These are phyloP conservation scores for Dicroscelio sp. DNA, from an alignment of 2,888 invertebrate genomes.

Conservation along the genomic window DNA sequence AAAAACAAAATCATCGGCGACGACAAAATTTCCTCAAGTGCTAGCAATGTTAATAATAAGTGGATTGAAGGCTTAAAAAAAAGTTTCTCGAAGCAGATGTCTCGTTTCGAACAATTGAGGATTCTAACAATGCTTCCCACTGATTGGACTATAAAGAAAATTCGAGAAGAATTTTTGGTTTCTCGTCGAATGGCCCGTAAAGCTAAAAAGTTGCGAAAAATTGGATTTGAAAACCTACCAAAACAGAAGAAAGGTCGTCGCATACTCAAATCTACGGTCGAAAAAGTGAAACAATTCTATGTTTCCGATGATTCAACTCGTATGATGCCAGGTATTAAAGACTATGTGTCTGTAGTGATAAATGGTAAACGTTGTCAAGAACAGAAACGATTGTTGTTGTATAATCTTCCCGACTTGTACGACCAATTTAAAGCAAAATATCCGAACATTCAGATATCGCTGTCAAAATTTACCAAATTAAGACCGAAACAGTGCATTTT, in stretches of 20 bases:
- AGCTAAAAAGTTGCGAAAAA: constrained; percentile 13
- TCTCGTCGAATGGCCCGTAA: constrained; percentile 41
- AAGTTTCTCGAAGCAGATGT: neutral
- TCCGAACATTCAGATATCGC: neutral
- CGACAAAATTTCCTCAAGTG: too few relatives aligned
- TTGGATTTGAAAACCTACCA: constrained; percentile 15
- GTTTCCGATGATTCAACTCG: constrained; percentile 51
- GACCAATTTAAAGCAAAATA: neutral
- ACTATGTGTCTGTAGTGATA: constrained; percentile 57
- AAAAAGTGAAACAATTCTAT: constrained; percentile 49
- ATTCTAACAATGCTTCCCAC: neutral
- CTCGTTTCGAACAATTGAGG: neutral
- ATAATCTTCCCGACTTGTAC: constrained; percentile 11
- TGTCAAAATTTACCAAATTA: neutral
- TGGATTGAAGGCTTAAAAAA: constrained; percentile 26
- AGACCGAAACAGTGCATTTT: neutral
- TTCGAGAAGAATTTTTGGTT: constrained; percentile 20
- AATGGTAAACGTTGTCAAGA: constrained; percentile 56
- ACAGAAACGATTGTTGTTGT: constrained; percentile 46
- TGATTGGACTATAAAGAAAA: constrained; percentile 47
- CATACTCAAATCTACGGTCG: constrained; percentile 1
- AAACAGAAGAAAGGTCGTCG: constrained; percentile 37
- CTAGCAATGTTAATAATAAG: neutral
- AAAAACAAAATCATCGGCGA: too few relatives aligned
- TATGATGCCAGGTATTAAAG: constrained; percentile 60